Conservation (phyloP, 2,113 vertebrate species). For the Sylvilagus bachmani region DNA sequence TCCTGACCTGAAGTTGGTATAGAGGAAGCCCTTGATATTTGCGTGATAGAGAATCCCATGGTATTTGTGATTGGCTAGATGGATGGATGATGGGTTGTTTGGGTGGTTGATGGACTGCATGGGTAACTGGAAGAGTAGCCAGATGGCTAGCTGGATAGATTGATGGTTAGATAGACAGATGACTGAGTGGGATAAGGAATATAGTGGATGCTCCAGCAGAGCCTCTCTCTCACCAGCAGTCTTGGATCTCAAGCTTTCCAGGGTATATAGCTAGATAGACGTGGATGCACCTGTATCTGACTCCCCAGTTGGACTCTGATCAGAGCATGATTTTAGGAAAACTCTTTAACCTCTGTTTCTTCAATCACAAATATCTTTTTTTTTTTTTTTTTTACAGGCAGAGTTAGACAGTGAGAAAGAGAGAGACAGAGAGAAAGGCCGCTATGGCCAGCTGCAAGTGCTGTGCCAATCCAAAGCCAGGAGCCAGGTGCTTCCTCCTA, state of each 20-base stretch:
- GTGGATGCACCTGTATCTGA: background rate
- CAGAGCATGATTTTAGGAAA: background rate
- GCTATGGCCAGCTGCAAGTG: too few relatives aligned
- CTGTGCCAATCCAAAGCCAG: too few relatives aligned
- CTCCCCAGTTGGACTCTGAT: background rate
- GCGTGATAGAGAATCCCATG: background rate
- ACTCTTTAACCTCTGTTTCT: background rate
- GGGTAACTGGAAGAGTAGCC: background rate
- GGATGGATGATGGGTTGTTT: background rate
- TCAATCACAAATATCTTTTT: background rate
- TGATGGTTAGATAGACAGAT: background rate
- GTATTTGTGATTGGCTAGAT: background rate
- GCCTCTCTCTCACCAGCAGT: background rate
- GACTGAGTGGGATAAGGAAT: constrained; percentile 6
- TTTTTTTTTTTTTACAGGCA: background rate
- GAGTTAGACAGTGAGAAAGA: too few relatives aligned
- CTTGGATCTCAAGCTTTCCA: background rate
- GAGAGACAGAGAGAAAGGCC: too few relatives aligned
- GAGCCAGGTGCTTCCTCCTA: too few relatives aligned
- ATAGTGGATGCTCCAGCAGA: background rate
- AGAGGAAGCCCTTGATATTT: background rate
- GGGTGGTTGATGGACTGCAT: background rate
- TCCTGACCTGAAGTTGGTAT: background rate
- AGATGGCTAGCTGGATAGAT: background rate
- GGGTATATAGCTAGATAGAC: background rate